Conservation (phyloP, 2,888 invertebrate species). For the Hetaerina titia region DNA sequence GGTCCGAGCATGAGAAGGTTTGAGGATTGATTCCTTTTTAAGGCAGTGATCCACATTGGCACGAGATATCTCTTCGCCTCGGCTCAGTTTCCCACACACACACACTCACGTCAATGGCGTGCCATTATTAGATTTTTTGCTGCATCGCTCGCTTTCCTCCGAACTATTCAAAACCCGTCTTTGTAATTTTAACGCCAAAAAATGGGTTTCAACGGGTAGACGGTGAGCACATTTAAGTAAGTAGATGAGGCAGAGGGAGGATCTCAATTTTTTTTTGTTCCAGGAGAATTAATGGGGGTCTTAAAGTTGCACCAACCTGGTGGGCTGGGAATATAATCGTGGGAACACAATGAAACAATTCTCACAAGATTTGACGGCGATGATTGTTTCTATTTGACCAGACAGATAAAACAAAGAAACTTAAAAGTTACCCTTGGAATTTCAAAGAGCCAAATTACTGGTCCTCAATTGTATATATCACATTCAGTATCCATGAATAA, state of each 20-base stretch:
- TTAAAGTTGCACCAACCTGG: background rate
- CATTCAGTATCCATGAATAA: no score
- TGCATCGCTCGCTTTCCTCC: background rate
- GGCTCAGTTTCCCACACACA: slow-evolving; percentile 24
- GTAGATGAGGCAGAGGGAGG: background rate
- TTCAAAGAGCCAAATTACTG: no score
- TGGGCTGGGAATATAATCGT: background rate
- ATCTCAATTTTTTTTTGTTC: background rate
- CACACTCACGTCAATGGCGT: background rate
- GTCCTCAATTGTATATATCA: no score
- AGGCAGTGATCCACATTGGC: background rate
- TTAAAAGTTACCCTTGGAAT: no score
- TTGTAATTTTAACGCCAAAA: slow-evolving; percentile 1
- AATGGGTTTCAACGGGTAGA: background rate
- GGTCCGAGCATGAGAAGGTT: background rate
- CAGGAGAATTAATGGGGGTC: background rate
- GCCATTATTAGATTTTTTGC: background rate
- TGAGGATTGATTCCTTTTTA: background rate
- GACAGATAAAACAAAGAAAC: no score
- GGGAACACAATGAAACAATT: background rate
- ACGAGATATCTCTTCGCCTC: background rate
- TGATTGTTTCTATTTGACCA: no score
- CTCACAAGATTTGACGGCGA: no score
- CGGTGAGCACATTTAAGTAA: background rate
- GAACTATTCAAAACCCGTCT: background rate